A percentile compares a stretch with the other conserved stretches of the same genome.
Conservation (phyloP, 2,888 invertebrate genomes). For the Sycophila texana region DNA sequence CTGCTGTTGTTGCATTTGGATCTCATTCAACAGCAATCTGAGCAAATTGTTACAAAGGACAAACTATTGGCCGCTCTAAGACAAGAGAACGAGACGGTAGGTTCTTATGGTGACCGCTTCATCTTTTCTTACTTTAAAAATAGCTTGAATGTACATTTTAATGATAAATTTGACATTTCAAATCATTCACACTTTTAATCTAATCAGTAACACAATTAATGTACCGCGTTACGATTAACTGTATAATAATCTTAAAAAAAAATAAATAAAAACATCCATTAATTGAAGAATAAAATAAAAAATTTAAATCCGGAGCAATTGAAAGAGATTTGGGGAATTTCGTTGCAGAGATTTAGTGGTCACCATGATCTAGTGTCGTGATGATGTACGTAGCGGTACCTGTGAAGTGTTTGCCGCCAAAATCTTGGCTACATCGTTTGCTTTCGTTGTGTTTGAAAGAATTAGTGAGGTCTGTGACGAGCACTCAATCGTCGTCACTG, state of each 20-base stretch:
- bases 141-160: neutral
- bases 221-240: neutral
- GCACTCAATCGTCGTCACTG: constrained; percentile 31
- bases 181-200: neutral
- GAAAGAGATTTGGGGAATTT: constrained; percentile 28
- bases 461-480: constrained; percentile 16
- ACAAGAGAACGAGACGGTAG: constrained; percentile 88
- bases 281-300: neutral
- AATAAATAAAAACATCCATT: neutral
- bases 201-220: neutral
- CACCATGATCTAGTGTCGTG: constrained; percentile 33
- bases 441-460: constrained; percentile 29
- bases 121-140: neutral
- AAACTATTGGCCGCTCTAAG: constrained; percentile 84
- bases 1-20: constrained; percentile 89
- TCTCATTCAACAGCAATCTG: constrained; percentile 93
- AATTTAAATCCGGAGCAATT: neutral
- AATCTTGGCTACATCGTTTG: constrained; percentile 18
- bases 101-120: constrained; percentile 19
- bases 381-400: neutral
- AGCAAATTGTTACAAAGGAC: constrained; percentile 87
- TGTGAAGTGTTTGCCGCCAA: constrained; percentile 50
- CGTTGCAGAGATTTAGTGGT: constrained; percentile 15
- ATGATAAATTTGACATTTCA: neutral
- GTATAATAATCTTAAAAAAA: neutral